Evolutionary conservation across 2,113 vertebrate genomes (phyloP).

Genomic region (Calypte anna): DNA sequence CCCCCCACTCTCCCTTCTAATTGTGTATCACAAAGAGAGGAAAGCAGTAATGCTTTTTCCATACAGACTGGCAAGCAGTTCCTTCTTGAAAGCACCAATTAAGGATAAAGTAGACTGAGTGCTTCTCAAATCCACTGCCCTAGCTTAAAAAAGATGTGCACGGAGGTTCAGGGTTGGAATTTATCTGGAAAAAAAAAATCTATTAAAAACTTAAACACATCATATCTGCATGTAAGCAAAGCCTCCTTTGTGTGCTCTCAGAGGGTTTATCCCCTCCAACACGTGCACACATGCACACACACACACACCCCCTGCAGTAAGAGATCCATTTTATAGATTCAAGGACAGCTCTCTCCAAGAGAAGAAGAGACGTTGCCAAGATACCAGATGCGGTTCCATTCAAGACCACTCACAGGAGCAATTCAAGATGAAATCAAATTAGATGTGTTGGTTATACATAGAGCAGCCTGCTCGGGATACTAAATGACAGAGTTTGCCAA

Average conservation of each 20-base stretch:
- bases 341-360: constrained; percentile 68
- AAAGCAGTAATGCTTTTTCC: constrained; percentile 20
- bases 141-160: background rate
- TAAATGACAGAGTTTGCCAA: constrained; percentile 75
- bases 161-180: background rate
- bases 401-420: constrained; percentile 74
- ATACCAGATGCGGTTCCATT: constrained; percentile 72
- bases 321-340: constrained; percentile 67
- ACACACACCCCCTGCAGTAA: background rate
- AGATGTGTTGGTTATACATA: constrained; percentile 75
- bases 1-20: background rate
- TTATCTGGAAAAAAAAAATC: background rate
- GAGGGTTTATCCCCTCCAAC: background rate
- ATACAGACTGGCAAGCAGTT: background rate
- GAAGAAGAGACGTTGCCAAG: constrained; percentile 70
- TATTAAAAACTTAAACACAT: background rate
- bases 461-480: constrained; percentile 64
- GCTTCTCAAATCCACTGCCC: constrained; percentile 9
- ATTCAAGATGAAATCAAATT: constrained; percentile 76
- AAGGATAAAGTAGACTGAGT: background rate
- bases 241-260: constrained; percentile 30
- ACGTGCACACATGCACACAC: background rate
- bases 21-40: background rate
- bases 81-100: constrained; percentile 20
- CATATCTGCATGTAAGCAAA: background rate